Percentiles rank a stretch among this genome's conserved stretches.
These are phyloP conservation scores for Macrochelys suwanniensis DNA, from an alignment of 2,797 vertebrate genomes.

Conservation along the genomic window DNA sequence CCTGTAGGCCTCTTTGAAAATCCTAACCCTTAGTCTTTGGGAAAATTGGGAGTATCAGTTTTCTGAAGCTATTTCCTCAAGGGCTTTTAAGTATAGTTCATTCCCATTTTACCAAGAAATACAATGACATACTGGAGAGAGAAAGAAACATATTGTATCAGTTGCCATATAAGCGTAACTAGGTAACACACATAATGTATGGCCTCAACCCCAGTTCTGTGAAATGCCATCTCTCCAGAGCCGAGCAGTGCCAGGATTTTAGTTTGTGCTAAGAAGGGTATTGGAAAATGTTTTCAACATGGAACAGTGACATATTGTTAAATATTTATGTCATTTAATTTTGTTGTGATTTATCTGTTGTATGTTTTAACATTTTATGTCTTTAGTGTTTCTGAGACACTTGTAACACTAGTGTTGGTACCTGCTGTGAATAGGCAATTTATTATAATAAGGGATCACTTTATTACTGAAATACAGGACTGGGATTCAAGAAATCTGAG, in stretches of 20 bases:
- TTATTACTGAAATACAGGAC: neutral
- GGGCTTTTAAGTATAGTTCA: neutral
- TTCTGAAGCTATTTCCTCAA: neutral
- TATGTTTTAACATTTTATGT: neutral
- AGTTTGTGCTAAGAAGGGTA: neutral
- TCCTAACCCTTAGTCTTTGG: neutral
- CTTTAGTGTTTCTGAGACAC: neutral
- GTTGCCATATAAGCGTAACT: neutral
- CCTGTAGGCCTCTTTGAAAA: too few relatives aligned
- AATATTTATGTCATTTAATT: neutral
- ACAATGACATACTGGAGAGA: neutral
- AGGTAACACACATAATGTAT: neutral
- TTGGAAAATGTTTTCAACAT: neutral
- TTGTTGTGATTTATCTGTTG: conserved; percentile 9
- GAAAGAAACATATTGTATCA: neutral
- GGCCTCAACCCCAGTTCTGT: neutral
- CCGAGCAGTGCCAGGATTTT: neutral
- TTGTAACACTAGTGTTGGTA: neutral
- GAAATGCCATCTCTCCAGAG: neutral
- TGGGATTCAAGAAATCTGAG: conserved; percentile 12
- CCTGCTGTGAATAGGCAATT: neutral
- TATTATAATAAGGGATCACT: neutral
- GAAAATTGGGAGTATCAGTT: neutral
- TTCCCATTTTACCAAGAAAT: neutral
- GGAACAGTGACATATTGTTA: neutral